phyloP scores from a whole-genome alignment of 2,888 invertebrate species.

The Cremastinae sp. region DNA sequence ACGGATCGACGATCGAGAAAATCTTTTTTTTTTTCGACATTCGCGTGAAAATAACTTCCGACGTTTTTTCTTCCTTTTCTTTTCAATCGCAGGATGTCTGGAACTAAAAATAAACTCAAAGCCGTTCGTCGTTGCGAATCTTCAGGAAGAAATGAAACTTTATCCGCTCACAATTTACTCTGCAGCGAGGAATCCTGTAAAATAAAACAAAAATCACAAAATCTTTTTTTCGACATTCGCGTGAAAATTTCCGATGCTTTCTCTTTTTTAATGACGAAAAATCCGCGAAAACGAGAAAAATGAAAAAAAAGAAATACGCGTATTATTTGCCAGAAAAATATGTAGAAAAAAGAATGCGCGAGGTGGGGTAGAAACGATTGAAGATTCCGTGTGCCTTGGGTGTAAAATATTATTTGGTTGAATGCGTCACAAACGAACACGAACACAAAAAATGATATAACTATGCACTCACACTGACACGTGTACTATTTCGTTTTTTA shows the following conservation, averaged over 20 bases:
- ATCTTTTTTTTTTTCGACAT: constrained; percentile 29
- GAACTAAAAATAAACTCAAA: too few species aligned
- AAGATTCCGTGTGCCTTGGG: constrained; percentile 68
- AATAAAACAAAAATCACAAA: constrained; percentile 13
- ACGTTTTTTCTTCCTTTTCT: too few species aligned
- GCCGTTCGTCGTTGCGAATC: too few species aligned
- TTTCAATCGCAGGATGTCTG: too few species aligned
- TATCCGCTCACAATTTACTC: constrained; percentile 45
- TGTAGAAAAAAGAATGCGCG: constrained; percentile 7
- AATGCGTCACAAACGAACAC: constrained; percentile 43
- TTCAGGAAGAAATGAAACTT: too few species aligned
- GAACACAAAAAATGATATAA: constrained; percentile 40
- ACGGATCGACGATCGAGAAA: constrained; percentile 34
- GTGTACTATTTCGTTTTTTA: constrained; percentile 30
- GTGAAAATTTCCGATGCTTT: too few species aligned
- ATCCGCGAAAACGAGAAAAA: constrained; percentile 11
- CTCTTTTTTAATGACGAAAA: too few species aligned
- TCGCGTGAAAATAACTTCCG: too few species aligned
- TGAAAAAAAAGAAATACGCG: constrained; percentile 20
- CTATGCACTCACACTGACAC: constrained; percentile 33
- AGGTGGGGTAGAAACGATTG: constrained; percentile 41
- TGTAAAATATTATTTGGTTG: constrained; percentile 49
- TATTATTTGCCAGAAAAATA: constrained; percentile 13
- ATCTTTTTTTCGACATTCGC: too few species aligned
- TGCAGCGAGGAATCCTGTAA: constrained; percentile 29